Percentiles rank a stretch among this genome's conserved stretches.
phyloP scores from a whole-genome alignment of 2,797 vertebrate species.

The Hozukius guyotensis region DNA sequence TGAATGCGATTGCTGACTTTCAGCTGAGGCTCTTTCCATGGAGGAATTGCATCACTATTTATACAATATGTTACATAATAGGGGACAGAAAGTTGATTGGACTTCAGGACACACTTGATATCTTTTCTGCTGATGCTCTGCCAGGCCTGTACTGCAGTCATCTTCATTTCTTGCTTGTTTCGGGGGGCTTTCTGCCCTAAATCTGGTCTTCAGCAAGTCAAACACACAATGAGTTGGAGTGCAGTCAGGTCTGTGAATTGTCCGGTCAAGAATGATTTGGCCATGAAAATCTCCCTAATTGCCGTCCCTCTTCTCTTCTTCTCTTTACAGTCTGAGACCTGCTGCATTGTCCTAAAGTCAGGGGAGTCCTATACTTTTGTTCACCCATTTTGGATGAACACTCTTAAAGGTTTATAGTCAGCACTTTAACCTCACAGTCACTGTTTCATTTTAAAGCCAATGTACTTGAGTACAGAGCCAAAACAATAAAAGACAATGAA shows the following conservation, averaged over 20 bases:
- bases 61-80: constrained; percentile 12
- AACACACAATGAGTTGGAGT: constrained; percentile 9
- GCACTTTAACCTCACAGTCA: constrained; percentile 28
- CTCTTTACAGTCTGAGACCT: constrained; percentile 1
- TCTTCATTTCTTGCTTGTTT: neutral
- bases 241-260: constrained; percentile 4
- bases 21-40: constrained; percentile 36
- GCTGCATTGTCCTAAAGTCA: constrained; percentile 14
- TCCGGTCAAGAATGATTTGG: neutral
- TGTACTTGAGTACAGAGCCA: neutral
- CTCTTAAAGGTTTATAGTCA: constrained; percentile 31
- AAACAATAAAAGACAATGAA: neutral
- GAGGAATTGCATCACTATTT: neutral
- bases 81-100: neutral
- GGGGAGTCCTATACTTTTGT: neutral
- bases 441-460: constrained; percentile 30
- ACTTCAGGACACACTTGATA: neutral
- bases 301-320: neutral
- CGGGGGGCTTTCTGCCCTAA: neutral
- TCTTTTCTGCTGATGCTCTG: constrained; percentile 20
- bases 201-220: neutral
- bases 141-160: neutral
- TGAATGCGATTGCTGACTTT: constrained; percentile 51
- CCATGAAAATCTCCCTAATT: neutral
- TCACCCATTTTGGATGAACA: constrained; percentile 5